A percentile compares a stretch with the other conserved stretches of the same genome.
Evolutionary conservation across 2,113 vertebrate genomes (phyloP).

Genomic region (Cavia porcellus): DNA sequence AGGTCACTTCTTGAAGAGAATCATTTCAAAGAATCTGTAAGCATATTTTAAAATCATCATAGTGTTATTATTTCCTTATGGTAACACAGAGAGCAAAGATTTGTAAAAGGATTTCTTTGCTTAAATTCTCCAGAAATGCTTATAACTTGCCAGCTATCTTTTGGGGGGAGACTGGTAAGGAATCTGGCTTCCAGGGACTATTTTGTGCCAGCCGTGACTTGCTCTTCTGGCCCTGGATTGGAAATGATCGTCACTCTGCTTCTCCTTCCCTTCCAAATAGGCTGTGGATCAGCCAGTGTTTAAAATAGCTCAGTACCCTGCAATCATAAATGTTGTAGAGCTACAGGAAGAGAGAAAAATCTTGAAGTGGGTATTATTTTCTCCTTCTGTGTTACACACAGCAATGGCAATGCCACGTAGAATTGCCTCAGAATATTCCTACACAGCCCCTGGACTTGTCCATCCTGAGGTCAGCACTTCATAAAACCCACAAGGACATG

Average conservation of each 20-base stretch:
- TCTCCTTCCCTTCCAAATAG: not conserved
- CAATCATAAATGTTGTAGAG: constrained; percentile 55
- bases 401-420: constrained; percentile 27
- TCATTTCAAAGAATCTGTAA: not conserved
- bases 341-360: constrained; percentile 44
- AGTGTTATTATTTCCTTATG: not conserved
- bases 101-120: not conserved
- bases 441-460: not conserved
- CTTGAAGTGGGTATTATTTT: constrained; percentile 54
- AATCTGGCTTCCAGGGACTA: not conserved
- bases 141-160: not conserved
- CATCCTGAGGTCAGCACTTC: constrained; percentile 14
- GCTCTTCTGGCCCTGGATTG: constrained; percentile 28
- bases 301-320: constrained; percentile 51
- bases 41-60: not conserved
- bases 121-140: constrained; percentile 35
- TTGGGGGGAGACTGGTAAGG: not conserved
- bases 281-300: constrained; percentile 46
- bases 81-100: not conserved
- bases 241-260: not conserved
- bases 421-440: not conserved
- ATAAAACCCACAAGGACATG: not conserved
- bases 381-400: constrained; percentile 37
- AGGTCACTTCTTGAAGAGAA: constrained; percentile 4
- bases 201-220: not conserved